Base-by-base conservation (phyloP, 2,797 vertebrate species). In the Sebastes flavidus region DNA sequence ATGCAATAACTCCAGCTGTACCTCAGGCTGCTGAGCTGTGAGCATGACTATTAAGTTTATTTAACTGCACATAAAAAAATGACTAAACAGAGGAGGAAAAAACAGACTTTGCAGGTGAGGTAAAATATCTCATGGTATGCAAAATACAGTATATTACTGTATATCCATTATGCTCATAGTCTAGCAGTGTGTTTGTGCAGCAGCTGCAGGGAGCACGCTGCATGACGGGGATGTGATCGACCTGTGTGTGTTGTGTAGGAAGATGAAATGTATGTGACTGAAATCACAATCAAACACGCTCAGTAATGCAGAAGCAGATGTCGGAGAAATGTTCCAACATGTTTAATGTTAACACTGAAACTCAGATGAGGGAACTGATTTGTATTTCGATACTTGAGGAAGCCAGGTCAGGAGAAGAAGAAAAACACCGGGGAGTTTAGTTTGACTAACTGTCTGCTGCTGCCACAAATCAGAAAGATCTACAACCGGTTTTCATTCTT, bases 231-330 rank as follows among this genome's bases (percentile, higher is more conserved):
- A 49, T 29, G 75, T 27, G 60, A 70, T 56, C 10, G 58, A 73
- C 65, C 63, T 38, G 32, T 27, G 78, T 30, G 52, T 30, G 42
- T 4, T 29, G 25, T 38, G 67, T 30, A 38, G 59, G 74, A 69
- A 56, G 68, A 66, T 32, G 52, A 11, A 68, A 72, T 67, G 8
- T 32, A 18, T 49, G 78, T 77, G 36, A 74, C 78, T 65, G 71
- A 77, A 60, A 71, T 74, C 42, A 80, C 67, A 66, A 68, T 83
- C 62, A 61, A 58, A 74, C 66, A 10, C 13, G 25, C 18, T 36
- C 16, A 11, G 55, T 22, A 25, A 62, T 16, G 42, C 25, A 11
- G 11, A 27, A 14, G 14, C 34, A 54, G 66, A 38, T 38, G 75
- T 62, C 32, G 6, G n/a, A 65, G 63, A 75, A 61, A 61, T 13